Percentiles rank a stretch among this genome's conserved stretches.
Conservation (phyloP, 2,888 invertebrate genomes). For the Tromatobia lineatoria region DNA sequence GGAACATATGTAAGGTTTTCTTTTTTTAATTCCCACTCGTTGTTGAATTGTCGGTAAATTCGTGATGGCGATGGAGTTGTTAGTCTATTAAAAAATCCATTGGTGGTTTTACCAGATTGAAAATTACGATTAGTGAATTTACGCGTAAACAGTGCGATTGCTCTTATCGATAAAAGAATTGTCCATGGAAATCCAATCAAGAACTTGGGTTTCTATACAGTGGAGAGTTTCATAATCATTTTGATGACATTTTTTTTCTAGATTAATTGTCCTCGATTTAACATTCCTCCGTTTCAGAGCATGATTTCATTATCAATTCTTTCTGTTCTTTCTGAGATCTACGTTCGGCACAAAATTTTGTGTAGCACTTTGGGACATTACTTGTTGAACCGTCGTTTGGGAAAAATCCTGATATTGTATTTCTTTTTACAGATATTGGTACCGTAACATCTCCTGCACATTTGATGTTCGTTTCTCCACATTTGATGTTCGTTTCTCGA, state of each 20-base stretch:
- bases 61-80: background rate
- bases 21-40: background rate
- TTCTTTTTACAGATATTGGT: background rate
- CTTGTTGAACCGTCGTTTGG: background rate
- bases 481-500: conserved; percentile 1
- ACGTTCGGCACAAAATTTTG: conserved; percentile 16
- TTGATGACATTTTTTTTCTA: background rate
- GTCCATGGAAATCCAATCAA: background rate
- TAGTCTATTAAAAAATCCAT: background rate
- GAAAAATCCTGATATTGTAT: conserved; percentile 3
- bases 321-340: background rate
- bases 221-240: background rate
- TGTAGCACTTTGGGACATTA: background rate
- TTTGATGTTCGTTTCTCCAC: background rate
- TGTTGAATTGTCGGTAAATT: too few relatives aligned
- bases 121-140: background rate
- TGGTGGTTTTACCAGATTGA: background rate
- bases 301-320: conserved; percentile 50
- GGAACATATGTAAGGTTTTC: background rate
- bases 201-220: background rate
- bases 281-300: conserved; percentile 41
- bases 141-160: background rate
- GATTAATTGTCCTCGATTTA: background rate
- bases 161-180: background rate
- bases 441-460: background rate